Conservation (phyloP, 2,888 invertebrate genomes). For the Raillietiella orientalis region DNA sequence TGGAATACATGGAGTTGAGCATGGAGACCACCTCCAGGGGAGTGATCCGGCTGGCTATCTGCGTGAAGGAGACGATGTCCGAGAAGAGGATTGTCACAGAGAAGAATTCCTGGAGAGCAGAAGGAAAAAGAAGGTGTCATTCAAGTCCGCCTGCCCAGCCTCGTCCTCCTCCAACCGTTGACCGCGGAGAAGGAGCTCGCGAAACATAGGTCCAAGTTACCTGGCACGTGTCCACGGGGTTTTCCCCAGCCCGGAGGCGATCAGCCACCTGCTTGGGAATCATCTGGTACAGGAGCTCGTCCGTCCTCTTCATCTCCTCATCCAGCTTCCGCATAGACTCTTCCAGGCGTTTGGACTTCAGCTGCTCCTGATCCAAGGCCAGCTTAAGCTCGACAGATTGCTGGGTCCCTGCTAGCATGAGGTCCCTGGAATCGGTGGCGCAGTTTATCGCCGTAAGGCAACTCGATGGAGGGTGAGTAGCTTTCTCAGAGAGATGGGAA, state of each 20-base stretch:
- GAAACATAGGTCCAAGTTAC: slow-evolving; percentile 17
- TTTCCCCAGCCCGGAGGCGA: slow-evolving; percentile 64
- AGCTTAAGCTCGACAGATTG: slow-evolving; percentile 85
- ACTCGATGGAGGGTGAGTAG: no score
- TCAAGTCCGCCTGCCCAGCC: no score
- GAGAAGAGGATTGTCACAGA: slow-evolving; percentile 86
- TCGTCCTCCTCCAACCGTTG: no score
- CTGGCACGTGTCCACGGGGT: slow-evolving; percentile 85
- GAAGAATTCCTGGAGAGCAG: slow-evolving; percentile 49
- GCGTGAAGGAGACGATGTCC: slow-evolving; percentile 89
- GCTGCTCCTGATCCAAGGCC: slow-evolving; percentile 79
- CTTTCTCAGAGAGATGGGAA: no score
- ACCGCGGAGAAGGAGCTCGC: no score
- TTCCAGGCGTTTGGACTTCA: slow-evolving; percentile 79
- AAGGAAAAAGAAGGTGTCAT: neutral
- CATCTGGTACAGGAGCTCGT: slow-evolving; percentile 89
- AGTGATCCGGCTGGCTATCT: slow-evolving; percentile 76
- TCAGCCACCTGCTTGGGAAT: slow-evolving; percentile 94
- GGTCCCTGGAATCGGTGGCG: no score
- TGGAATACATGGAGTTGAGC: slow-evolving; percentile 90
- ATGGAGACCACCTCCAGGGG: slow-evolving; percentile 95
- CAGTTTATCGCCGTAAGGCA: no score
- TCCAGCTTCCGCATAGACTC: slow-evolving; percentile 87
- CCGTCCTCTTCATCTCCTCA: slow-evolving; percentile 79
- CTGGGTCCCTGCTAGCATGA: slow-evolving; percentile 72